Base-by-base conservation (phyloP, 2,888 invertebrate species). In the Dyspetes luteomarginatus region DNA sequence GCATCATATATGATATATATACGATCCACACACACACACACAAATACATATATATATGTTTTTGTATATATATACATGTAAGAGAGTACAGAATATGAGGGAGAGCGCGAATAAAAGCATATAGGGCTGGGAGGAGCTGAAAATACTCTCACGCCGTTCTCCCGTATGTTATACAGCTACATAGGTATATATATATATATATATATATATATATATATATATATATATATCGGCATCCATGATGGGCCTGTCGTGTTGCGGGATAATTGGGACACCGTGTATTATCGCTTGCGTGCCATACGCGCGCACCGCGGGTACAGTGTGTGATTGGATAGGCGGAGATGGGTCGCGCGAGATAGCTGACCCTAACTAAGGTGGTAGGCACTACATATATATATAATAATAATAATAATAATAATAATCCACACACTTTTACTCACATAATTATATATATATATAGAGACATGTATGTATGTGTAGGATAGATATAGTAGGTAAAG, bases 261-360 rank as follows among this genome's bases (percentile, higher is more conserved):
- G 89, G 90, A 91, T 91, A 91, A 91, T 91, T 91, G 91, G 91
- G 91, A 91, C 91, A 91, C 89, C 88, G 88, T 90, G 90, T 90
- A 91, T 90, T 91, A 91, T 88, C 89, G 91, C 86, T 90, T 90
- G 91, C 91, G 91, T 91, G 91, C 89, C 87, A 89, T 90, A 90
- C 87, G 88, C 86, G 86, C 87, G 88, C 76, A 72, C 58, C 75
- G 65, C 80, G 88, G 86, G 87, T 87, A 87, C 86, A 83, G 88
- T 89, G 89, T 91, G 91, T 91, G 91, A 91, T 91, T 91, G 91
- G 91, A 91, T 91, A 91, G 91, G 91, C 91, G 91, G 91, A 91
- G 91, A 91, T 91, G 91, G 90, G 91, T 91, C 91, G 91, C 91
- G 88, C 88, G 88, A 91, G 91, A 91, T 91, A 91, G 90, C 90